Conservation (phyloP, 2,888 invertebrate species). For the Tetheella fluctuosa region DNA sequence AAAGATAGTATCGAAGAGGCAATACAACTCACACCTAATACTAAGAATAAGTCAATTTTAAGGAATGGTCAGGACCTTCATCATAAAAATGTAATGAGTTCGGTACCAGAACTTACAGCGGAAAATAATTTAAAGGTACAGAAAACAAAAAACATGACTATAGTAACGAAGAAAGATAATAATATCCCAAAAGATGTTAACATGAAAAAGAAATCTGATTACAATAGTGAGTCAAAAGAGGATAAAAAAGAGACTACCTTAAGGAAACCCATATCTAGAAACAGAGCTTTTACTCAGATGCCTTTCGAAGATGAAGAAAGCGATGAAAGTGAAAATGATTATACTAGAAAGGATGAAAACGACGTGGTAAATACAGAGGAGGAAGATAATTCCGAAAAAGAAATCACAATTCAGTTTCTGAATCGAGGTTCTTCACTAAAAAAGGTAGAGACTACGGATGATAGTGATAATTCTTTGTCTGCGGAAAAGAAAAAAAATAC, state of each 20-base stretch:
- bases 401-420: slow-evolving; percentile 21
- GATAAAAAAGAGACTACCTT: slow-evolving; percentile 9
- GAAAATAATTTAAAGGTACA: background rate
- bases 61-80: slow-evolving; percentile 20
- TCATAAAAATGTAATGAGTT: slow-evolving; percentile 15
- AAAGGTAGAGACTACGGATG: background rate
- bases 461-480: background rate
- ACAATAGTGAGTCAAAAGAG: slow-evolving; percentile 28
- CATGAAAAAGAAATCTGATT: slow-evolving; percentile 20
- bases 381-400: slow-evolving; percentile 15
- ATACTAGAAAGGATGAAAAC: slow-evolving; percentile 20
- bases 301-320: slow-evolving; percentile 28
- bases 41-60: slow-evolving; percentile 16
- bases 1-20: slow-evolving; percentile 41
- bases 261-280: slow-evolving; percentile 2
- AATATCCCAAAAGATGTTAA: slow-evolving; percentile 1
- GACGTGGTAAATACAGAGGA: slow-evolving; percentile 19
- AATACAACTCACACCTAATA: slow-evolving; percentile 41
- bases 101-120: slow-evolving; percentile 2
- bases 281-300: slow-evolving; percentile 25
- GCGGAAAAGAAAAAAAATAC: background rate
- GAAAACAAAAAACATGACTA: slow-evolving; percentile 14
- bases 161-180: slow-evolving; percentile 8
- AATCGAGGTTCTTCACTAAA: background rate
- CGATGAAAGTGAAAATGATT: slow-evolving; percentile 18